Evolutionary conservation across 2,888 invertebrate species (phyloP).

Genomic region (Orthonevra nobilis): DNA sequence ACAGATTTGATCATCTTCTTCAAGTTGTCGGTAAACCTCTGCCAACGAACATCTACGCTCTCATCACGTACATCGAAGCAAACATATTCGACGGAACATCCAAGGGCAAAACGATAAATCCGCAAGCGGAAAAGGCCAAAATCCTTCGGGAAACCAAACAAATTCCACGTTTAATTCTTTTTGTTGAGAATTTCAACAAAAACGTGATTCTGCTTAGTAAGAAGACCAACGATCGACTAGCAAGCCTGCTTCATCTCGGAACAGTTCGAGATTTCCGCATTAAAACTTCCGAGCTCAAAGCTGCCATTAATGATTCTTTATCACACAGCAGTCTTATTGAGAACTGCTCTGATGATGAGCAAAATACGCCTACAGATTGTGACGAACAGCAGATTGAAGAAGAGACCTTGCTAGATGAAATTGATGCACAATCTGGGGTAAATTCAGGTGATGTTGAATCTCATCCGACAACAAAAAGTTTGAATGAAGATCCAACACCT

Average conservation of each 20-base stretch:
- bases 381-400: conserved; percentile 64
- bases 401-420: conserved; percentile 70
- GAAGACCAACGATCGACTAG: conserved; percentile 81
- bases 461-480: conserved; percentile 1
- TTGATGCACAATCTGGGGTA: conserved; percentile 65
- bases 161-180: conserved; percentile 84
- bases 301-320: conserved; percentile 81
- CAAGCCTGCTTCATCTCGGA: conserved; percentile 82
- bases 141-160: conserved; percentile 83
- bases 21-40: conserved; percentile 82
- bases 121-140: conserved; percentile 80
- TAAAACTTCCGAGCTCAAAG: conserved; percentile 81
- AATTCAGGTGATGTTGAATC: neutral
- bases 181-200: conserved; percentile 84
- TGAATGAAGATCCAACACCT: conserved; percentile 25
- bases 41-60: conserved; percentile 81
- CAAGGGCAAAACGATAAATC: conserved; percentile 77
- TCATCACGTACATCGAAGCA: conserved; percentile 82
- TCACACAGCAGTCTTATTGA: conserved; percentile 76
- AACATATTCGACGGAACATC: conserved; percentile 76
- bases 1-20: conserved; percentile 81
- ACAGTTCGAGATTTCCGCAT: conserved; percentile 84
- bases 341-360: conserved; percentile 49
- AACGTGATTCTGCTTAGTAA: conserved; percentile 82
- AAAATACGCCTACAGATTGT: neutral